A percentile compares a stretch with the other conserved stretches of the same genome.
These are phyloP conservation scores for Euwallacea fornicatus DNA, from an alignment of 1,140 invertebrate species.

Conservation along the genomic window DNA sequence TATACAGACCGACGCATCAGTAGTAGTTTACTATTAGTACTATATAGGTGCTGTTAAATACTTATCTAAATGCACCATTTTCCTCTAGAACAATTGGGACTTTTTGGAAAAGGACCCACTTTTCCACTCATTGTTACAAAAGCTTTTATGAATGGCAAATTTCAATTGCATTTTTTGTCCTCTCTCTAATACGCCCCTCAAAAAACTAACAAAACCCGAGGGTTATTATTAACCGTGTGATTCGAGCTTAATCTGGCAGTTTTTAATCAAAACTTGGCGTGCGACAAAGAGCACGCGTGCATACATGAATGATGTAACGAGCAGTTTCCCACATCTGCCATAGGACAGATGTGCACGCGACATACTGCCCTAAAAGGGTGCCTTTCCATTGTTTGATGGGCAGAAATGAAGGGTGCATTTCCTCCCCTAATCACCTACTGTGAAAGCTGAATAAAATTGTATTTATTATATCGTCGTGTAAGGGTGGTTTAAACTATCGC, in stretches of 20 bases:
- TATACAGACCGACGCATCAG: too few relatives aligned
- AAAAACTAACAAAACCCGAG: slow-evolving; percentile 1
- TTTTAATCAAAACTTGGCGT: slow-evolving; percentile 29
- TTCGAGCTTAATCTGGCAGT: slow-evolving; percentile 17
- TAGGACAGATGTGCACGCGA: slow-evolving; percentile 36
- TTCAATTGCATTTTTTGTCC: too few relatives aligned
- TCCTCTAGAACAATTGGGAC: too few relatives aligned
- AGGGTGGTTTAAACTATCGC: too few relatives aligned
- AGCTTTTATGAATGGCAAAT: too few relatives aligned
- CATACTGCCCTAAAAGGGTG: slow-evolving; percentile 38
- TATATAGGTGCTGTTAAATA: too few relatives aligned
- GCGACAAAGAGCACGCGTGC: slow-evolving; percentile 31
- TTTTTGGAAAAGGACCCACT: too few relatives aligned
- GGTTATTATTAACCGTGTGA: slow-evolving; percentile 3
- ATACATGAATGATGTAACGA: slow-evolving; percentile 16
- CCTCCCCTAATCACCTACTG: slow-evolving; percentile 12
- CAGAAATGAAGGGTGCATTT: slow-evolving; percentile 32
- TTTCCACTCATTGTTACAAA: too few relatives aligned
- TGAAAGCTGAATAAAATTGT: slow-evolving; percentile 5
- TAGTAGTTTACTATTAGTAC: too few relatives aligned
- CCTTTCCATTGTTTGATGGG: slow-evolving; percentile 24
- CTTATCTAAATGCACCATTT: too few relatives aligned
- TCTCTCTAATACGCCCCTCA: neutral
- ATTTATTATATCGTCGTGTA: neutral
- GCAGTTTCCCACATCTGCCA: slow-evolving; percentile 27